Percentiles rank a stretch among this genome's conserved stretches.
These are phyloP conservation scores for Camponotus fellah DNA, from an alignment of 2,888 invertebrate genomes.

Conservation along the genomic window DNA sequence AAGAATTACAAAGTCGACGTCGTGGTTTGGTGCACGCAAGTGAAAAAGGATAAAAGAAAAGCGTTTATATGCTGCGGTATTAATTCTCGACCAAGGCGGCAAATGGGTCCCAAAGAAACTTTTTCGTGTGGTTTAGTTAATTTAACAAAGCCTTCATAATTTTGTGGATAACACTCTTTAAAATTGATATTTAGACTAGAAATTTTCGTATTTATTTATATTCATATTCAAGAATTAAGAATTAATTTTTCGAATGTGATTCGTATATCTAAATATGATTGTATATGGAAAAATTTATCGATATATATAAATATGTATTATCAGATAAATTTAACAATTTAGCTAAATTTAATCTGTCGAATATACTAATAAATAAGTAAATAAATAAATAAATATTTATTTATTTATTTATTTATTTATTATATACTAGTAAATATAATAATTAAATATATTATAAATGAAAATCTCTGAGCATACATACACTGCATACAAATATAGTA, in stretches of 20 bases:
- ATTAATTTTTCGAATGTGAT: background rate
- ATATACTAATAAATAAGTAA: background rate
- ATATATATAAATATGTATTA: background rate
- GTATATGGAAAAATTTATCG: background rate
- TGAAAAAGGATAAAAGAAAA: slow-evolving; percentile 46
- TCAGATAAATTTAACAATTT: background rate
- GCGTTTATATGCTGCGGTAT: slow-evolving; percentile 61
- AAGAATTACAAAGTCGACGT: slow-evolving; percentile 59
- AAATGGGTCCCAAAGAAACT: slow-evolving; percentile 73
- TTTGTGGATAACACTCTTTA: slow-evolving; percentile 81
- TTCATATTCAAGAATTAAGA: background rate
- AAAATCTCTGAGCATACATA: background rate
- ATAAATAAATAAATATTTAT: no score
- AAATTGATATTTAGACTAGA: slow-evolving; percentile 58
- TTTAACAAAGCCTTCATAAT: slow-evolving; percentile 82
- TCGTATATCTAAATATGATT: background rate
- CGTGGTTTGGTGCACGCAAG: slow-evolving; percentile 25
- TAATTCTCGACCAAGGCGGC: slow-evolving; percentile 61
- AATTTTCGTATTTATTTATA: background rate
- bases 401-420: no score
- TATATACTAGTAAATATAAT: background rate
- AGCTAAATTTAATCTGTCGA: background rate
- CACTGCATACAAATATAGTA: background rate
- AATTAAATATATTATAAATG: background rate
- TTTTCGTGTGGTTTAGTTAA: slow-evolving; percentile 80